Conservation (phyloP, 2,888 invertebrate species). For the Suillia variegata region DNA sequence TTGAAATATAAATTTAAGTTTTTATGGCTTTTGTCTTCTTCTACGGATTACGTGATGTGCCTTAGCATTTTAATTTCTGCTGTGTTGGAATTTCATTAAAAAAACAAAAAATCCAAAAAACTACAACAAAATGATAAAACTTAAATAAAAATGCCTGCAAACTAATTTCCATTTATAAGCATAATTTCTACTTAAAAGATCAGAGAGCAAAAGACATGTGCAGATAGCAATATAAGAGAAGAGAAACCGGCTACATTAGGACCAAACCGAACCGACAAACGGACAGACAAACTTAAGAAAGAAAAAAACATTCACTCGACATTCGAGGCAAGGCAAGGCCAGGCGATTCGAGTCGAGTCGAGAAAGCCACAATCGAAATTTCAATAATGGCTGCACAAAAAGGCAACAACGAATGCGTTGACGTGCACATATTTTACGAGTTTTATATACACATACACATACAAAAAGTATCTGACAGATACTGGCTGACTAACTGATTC, state of each 20-base stretch:
- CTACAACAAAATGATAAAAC: constrained; percentile 4
- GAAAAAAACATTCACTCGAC: too few species aligned
- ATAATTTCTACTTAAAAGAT: constrained; percentile 31
- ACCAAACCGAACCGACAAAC: constrained; percentile 9
- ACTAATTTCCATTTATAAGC: constrained; percentile 47
- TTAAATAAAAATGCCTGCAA: constrained; percentile 16
- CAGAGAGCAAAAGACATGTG: constrained; percentile 21
- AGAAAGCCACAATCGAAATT: constrained; percentile 55
- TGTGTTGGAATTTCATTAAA: constrained; percentile 21
- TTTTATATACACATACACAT: constrained; percentile 42
- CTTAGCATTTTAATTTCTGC: constrained; percentile 20
- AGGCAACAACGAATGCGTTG: constrained; percentile 47
- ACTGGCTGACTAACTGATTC: constrained; percentile 15
- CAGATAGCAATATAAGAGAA: background rate
- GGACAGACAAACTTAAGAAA: too few species aligned
- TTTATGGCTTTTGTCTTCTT: constrained; percentile 44
- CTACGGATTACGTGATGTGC: constrained; percentile 46
- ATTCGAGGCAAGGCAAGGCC: too few species aligned
- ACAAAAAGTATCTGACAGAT: constrained; percentile 44
- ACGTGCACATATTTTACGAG: constrained; percentile 54
- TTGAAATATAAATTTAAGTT: constrained; percentile 58
- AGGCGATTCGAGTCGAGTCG: too few species aligned
- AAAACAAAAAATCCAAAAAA: constrained; percentile 11
- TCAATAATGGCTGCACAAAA: constrained; percentile 53
- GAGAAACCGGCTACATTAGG: background rate